A percentile compares a stretch with the other conserved stretches of the same genome.
Conservation (phyloP, 2,888 invertebrate genomes). For the Lepidonotus clava region DNA sequence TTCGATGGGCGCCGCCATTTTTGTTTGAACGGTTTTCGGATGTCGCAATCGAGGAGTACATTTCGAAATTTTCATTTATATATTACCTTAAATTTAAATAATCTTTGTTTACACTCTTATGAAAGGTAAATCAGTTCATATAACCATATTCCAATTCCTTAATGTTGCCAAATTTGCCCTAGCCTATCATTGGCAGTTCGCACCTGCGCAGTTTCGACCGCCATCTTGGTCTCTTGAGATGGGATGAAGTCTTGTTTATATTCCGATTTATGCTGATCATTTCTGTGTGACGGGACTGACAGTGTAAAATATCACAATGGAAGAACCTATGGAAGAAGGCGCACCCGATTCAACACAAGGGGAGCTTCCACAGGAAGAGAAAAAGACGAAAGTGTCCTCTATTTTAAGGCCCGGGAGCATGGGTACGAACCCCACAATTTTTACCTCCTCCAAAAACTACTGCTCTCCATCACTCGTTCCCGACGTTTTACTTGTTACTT, state of each 20-base stretch:
- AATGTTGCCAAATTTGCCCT: too few relatives aligned
- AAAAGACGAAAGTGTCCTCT: constrained; percentile 58
- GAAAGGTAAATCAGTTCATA: too few relatives aligned
- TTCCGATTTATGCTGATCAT: constrained; percentile 47
- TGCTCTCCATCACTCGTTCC: too few relatives aligned
- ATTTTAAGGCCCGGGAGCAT: constrained; percentile 59
- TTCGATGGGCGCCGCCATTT: constrained; percentile 34
- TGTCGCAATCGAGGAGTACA: too few relatives aligned
- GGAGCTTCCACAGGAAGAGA: constrained; percentile 48
- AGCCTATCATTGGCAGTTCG: neutral
- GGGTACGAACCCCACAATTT: too few relatives aligned
- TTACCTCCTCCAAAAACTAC: too few relatives aligned
- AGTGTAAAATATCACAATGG: constrained; percentile 44
- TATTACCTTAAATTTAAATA: too few relatives aligned
- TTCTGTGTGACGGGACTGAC: constrained; percentile 17
- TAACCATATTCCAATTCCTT: too few relatives aligned
- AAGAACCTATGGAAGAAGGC: constrained; percentile 59
- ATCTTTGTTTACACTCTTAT: too few relatives aligned
- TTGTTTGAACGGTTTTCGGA: too few relatives aligned
- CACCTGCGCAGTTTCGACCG: constrained; percentile 15
- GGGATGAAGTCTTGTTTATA: constrained; percentile 39
- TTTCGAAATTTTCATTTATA: too few relatives aligned
- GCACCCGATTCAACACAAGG: constrained; percentile 5
- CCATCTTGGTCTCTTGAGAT: constrained; percentile 26
- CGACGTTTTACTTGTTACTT: too few relatives aligned